Conservation (phyloP, 2,113 vertebrate species). For the Oceanodroma tethys region DNA sequence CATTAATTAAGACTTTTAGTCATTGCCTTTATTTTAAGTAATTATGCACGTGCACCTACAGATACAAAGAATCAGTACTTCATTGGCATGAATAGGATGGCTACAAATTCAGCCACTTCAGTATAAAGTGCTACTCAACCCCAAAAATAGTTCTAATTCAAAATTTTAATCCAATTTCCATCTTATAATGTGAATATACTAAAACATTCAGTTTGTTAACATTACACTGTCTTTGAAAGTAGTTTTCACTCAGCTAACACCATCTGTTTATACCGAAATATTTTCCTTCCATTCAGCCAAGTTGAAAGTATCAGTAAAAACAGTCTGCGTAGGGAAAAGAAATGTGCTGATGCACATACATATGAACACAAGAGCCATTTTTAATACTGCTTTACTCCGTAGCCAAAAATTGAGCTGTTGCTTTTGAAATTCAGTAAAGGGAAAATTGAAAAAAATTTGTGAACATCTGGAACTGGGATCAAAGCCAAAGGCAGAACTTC, state of each 20-base stretch:
- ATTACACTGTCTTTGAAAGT: neutral
- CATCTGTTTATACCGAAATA: constrained; percentile 51
- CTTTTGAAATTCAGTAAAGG: neutral
- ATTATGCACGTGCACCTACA: neutral
- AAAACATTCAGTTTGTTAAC: neutral
- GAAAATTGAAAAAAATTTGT: neutral
- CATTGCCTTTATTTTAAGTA: neutral
- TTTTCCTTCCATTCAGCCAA: constrained; percentile 29
- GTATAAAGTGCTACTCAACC: neutral
- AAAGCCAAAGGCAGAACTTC: neutral
- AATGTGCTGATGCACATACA: neutral
- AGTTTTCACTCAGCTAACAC: neutral
- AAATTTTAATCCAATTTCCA: neutral
- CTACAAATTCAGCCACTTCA: neutral
- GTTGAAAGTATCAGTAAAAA: constrained; percentile 39
- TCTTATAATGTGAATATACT: neutral
- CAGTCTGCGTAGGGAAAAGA: neutral
- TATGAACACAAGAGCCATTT: neutral
- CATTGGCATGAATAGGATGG: neutral
- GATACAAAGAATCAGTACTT: neutral
- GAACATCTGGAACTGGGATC: neutral
- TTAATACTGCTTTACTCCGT: neutral
- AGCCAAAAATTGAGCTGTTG: neutral
- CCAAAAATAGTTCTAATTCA: neutral
- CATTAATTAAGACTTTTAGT: neutral